Evolutionary conservation across 2,888 invertebrate species (phyloP), one percentile per base, ranked within the genome.

Genomic region (Charanyca ferruginea): DNA sequence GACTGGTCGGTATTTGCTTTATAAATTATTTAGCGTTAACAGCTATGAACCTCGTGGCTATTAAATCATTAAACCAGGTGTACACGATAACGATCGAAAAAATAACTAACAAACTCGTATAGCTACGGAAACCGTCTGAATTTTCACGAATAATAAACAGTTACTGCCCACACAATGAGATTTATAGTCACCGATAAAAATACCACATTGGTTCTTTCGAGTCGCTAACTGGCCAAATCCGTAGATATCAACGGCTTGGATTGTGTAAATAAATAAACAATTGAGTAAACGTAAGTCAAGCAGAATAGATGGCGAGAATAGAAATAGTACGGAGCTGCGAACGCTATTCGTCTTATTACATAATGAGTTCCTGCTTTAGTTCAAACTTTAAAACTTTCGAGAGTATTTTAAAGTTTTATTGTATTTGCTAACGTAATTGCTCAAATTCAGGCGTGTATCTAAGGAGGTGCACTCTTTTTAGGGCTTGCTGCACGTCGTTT

Each of bases 161-260:
- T 78, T 75, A 79, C 89, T 80, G 80, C 93, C 93, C 92, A 93
- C 93, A 93, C 93, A 92, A 92, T 90, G 84, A 89, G 90, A 93
- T 93, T 93, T 92, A 93, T 91, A 87, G 85, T 90, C 90, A 86
- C 83, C 87, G 90, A 91, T 90, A 91, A 91, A 94, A 93, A 93
- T 93, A 93, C 92, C 91, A 69, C 91, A 88, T 85, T 77, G 87
- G 85, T 88, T 89, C 87, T 89, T 89, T 88, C 80, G 86, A 89
- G 87, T 89, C 90, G 84, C 83, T 83, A 85, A 81, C 84, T 85
- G 80, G 82, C 82, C 62, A 80, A 85, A 86, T 87, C 70, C 80
- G 75, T 41, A 61, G 63, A 77, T 83, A 81, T 86, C 64, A 69
- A 62, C 71, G 59, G 41, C 73, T 47, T 22, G 22, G 62, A 57